Percentiles rank a stretch among this genome's conserved stretches.
phyloP scores from a whole-genome alignment of 2,888 invertebrate genomes.

The Cantharis flavilabris region DNA sequence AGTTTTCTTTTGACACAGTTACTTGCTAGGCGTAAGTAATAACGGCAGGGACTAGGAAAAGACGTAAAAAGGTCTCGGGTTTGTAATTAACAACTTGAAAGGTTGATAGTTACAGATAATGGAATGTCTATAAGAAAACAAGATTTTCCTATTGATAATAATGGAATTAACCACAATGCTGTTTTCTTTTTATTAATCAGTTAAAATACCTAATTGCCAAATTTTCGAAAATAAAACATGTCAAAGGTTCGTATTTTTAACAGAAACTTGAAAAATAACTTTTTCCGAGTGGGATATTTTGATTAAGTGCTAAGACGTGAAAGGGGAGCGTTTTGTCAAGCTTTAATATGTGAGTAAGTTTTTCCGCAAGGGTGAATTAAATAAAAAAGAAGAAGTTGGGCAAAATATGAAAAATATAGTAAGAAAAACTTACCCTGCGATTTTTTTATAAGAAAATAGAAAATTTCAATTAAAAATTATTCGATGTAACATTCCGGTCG shows the following conservation, averaged over 20 bases:
- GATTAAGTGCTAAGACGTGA: background rate
- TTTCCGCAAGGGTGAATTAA: background rate
- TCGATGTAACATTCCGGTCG: background rate
- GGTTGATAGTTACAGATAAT: slow-evolving; percentile 8
- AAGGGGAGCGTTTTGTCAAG: background rate
- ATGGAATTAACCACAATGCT: background rate
- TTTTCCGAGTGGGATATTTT: background rate
- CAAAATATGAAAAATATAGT: background rate
- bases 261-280: background rate
- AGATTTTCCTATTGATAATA: slow-evolving; percentile 1
- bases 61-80: background rate
- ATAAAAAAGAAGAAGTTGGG: background rate
- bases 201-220: background rate
- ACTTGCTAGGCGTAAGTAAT: background rate
- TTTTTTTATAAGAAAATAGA: background rate
- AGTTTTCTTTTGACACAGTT: slow-evolving; percentile 2
- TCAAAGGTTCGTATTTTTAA: background rate
- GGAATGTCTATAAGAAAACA: slow-evolving; percentile 3
- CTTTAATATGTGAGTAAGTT: background rate
- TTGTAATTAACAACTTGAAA: slow-evolving; percentile 11
- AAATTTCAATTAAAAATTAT: background rate
- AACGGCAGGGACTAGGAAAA: background rate
- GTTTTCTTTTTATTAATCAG: background rate
- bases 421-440: background rate
- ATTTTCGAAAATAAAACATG: background rate